A percentile compares a stretch with the other conserved stretches of the same genome.
These are phyloP conservation scores for Lycophotia porphyrea DNA, from an alignment of 2,888 invertebrate species.

Conservation along the genomic window DNA sequence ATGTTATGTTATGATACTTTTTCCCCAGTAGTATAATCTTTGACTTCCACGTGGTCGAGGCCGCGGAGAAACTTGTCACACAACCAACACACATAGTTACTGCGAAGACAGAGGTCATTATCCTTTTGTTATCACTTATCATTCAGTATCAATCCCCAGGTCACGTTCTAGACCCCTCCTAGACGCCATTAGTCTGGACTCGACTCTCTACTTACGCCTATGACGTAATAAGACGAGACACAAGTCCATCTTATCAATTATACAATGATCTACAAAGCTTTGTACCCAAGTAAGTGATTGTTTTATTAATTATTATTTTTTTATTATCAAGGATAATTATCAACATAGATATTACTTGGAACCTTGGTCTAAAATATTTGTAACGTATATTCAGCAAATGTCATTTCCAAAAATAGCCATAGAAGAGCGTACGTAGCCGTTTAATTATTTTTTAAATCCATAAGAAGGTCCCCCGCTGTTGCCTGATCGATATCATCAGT, in stretches of 20 bases:
- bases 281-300: background rate
- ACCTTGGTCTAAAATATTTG: background rate
- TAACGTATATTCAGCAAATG: background rate
- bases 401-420: background rate
- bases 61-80: background rate
- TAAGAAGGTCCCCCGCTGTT: background rate
- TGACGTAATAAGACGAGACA: conserved; percentile 25
- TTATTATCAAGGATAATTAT: too few relatives aligned
- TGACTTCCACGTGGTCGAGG: background rate
- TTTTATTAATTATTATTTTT: too few relatives aligned
- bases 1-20: background rate
- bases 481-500: background rate
- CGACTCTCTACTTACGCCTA: background rate
- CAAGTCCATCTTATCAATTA: background rate
- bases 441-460: background rate
- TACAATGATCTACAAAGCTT: background rate
- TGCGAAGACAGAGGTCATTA: background rate
- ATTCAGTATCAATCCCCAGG: conserved; percentile 7
- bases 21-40: too few relatives aligned
- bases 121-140: conserved; percentile 6
- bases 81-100: background rate
- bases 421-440: background rate
- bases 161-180: conserved; percentile 35
- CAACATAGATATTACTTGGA: background rate
- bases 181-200: conserved; percentile 36